These are phyloP conservation scores for Ornithoptera priamus DNA, from an alignment of 2,888 invertebrate genomes.

Conservation along the genomic window DNA sequence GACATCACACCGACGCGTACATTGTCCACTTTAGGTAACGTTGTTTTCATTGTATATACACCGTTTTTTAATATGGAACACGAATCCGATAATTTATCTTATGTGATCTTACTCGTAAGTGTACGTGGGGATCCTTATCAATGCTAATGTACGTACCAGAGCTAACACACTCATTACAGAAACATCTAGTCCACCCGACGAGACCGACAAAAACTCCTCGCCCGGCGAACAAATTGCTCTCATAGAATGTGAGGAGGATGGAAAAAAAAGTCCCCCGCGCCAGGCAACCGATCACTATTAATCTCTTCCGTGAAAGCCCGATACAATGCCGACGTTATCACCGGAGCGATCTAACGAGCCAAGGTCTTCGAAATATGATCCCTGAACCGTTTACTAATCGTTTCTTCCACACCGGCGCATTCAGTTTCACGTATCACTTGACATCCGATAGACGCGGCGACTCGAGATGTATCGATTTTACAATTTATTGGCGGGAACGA, in stretches of 20 bases:
- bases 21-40: too few relatives aligned
- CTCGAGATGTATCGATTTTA: conserved; percentile 25
- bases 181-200: not conserved
- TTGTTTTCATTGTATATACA: too few relatives aligned
- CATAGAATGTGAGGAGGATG: conserved; percentile 8
- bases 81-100: too few relatives aligned
- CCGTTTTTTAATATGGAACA: too few relatives aligned
- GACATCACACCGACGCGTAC: too few relatives aligned
- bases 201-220: conserved; percentile 7
- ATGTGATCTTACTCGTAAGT: too few relatives aligned
- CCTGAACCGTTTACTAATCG: conserved; percentile 63
- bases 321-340: conserved; percentile 42
- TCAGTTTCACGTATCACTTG: conserved; percentile 64
- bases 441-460: conserved; percentile 46
- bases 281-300: conserved; percentile 36
- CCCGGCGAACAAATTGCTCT: conserved; percentile 8
- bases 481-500: conserved; percentile 18
- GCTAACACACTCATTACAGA: too few relatives aligned
- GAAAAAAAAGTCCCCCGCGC: conserved; percentile 33
- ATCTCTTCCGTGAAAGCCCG: conserved; percentile 39
- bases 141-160: too few relatives aligned
- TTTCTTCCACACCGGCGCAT: conserved; percentile 59
- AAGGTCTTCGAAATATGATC: conserved; percentile 58
- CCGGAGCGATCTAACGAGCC: conserved; percentile 38
- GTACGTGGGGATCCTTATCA: too few relatives aligned